phyloP scores from a whole-genome alignment of 1,140 invertebrate species.

The Rhynchophorus ferrugineus region DNA sequence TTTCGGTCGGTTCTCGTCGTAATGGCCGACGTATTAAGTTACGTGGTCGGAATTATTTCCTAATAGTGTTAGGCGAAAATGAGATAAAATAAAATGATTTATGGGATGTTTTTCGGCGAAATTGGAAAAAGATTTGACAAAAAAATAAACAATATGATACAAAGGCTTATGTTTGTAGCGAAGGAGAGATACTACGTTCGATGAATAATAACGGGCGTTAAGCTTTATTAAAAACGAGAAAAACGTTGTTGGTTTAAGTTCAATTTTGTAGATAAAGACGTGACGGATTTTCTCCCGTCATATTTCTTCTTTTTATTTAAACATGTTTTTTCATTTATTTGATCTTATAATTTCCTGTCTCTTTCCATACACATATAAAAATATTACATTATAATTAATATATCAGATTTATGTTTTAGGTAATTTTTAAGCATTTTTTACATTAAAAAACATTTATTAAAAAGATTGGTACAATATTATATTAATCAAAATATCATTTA shows the following conservation, averaged over 20 bases:
- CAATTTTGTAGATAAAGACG: neutral
- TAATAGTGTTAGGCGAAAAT: neutral
- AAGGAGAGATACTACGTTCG: neutral
- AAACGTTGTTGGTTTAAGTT: neutral
- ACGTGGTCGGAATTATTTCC: slow-evolving; percentile 4
- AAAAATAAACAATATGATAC: neutral
- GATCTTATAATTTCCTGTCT: too few species aligned
- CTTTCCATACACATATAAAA: too few species aligned
- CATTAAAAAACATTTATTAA: too few species aligned
- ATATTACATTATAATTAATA: too few species aligned
- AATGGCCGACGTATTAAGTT: slow-evolving; percentile 1
- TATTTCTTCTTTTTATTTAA: too few species aligned
- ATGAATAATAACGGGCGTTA: neutral
- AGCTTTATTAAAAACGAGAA: neutral
- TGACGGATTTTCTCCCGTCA: too few species aligned
- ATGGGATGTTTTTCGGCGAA: neutral
- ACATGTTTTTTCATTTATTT: too few species aligned
- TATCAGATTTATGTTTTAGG: too few species aligned
- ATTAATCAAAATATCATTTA: too few species aligned
- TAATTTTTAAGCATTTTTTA: too few species aligned
- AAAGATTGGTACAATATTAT: too few species aligned
- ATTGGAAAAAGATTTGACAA: neutral
- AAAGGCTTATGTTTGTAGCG: neutral
- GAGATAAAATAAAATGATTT: neutral
- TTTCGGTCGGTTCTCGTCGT: slow-evolving; percentile 4